Evolutionary conservation across 2,888 invertebrate species (phyloP).

Genomic region (Portevinia maculata): DNA sequence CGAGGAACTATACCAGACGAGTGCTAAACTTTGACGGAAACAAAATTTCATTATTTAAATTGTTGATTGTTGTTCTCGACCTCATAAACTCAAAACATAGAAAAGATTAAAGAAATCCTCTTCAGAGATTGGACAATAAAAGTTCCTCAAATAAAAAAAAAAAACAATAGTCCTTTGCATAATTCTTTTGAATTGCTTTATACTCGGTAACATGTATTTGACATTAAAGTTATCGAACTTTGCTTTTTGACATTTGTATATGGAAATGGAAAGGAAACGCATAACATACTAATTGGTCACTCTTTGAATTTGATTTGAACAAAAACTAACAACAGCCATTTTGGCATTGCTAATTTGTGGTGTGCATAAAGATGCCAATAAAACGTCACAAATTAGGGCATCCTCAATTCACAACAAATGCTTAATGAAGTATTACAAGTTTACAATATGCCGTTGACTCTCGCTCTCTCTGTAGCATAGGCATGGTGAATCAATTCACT

Average conservation of each 20-base stretch:
- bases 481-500: neutral
- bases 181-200: constrained; percentile 15
- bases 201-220: constrained; percentile 11
- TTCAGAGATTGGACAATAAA: neutral
- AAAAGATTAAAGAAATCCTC: neutral
- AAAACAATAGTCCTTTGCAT: neutral
- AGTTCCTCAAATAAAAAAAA: constrained; percentile 1
- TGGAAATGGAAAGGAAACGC: neutral
- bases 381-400: constrained; percentile 6
- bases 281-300: constrained; percentile 1
- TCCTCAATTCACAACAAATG: constrained; percentile 3
- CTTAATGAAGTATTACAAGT: neutral
- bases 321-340: neutral
- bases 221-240: constrained; percentile 21
- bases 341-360: too few species aligned
- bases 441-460: neutral
- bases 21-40: constrained; percentile 32
- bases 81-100: constrained; percentile 8
- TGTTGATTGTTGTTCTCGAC: constrained; percentile 27
- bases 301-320: constrained; percentile 1
- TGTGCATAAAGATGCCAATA: neutral
- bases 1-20: constrained; percentile 12
- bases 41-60: constrained; percentile 33
- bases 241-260: neutral
- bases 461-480: neutral